A percentile compares a stretch with the other conserved stretches of the same genome.
phyloP scores from a whole-genome alignment of 2,888 invertebrate species.

The Standfussiana lucernea region DNA sequence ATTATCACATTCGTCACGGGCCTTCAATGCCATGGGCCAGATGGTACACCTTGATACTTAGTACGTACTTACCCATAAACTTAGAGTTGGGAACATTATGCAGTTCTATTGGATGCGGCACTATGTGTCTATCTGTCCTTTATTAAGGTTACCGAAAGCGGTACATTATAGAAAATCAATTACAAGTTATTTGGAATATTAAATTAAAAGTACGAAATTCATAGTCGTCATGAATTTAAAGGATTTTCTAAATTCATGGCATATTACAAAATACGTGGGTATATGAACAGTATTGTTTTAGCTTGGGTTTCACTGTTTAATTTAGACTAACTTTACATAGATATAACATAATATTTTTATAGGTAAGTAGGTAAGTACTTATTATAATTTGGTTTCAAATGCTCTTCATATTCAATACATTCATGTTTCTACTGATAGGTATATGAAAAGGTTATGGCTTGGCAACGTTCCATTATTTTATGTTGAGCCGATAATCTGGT shows the following conservation, averaged over 20 bases:
- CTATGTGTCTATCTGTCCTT: not conserved
- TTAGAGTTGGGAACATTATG: not conserved
- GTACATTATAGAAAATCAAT: not conserved
- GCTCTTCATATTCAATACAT: not conserved
- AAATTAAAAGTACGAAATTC: too few species aligned
- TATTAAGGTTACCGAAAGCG: not conserved
- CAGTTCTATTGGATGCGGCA: slow-evolving; percentile 24
- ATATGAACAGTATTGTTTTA: too few species aligned
- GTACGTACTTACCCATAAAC: slow-evolving; percentile 27
- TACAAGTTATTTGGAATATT: too few species aligned
- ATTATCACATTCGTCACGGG: slow-evolving; percentile 80
- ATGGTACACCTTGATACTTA: slow-evolving; percentile 67
- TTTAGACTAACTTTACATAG: too few species aligned
- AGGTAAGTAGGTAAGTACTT: not conserved
- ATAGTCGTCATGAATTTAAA: too few species aligned
- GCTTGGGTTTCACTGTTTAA: too few species aligned
- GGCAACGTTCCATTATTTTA: slow-evolving; percentile 48
- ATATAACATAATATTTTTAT: too few species aligned
- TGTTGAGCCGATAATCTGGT: slow-evolving; percentile 16
- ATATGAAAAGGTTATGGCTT: slow-evolving; percentile 19
- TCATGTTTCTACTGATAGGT: not conserved
- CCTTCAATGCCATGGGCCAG: slow-evolving; percentile 77
- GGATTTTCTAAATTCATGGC: too few species aligned
- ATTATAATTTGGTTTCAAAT: not conserved
- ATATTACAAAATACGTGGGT: too few species aligned